Conservation (phyloP, 2,113 vertebrate species). For the Dipodomys stephensi region DNA sequence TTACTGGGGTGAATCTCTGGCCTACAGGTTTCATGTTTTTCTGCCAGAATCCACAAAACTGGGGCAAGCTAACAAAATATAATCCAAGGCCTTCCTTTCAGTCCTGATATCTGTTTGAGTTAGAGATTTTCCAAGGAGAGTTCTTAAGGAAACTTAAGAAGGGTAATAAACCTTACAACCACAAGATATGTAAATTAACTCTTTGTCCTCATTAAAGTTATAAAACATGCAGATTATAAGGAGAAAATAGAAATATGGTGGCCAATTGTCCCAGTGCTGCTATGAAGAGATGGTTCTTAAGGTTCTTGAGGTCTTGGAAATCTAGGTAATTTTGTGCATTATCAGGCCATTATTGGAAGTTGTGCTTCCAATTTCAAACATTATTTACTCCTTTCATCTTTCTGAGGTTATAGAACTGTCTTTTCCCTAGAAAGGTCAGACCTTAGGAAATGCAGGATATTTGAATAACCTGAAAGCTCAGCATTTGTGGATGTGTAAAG, state of each 20-base stretch:
- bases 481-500: not conserved
- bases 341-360: not conserved
- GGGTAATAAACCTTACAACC: not conserved
- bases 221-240: not conserved
- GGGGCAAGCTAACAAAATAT: not conserved
- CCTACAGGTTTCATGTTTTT: not conserved
- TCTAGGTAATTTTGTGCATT: not conserved
- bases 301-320: not conserved
- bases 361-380: conserved; percentile 44
- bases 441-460: not conserved
- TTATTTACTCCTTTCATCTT: not conserved
- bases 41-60: not conserved
- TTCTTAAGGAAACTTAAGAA: not conserved
- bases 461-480: conserved; percentile 36
- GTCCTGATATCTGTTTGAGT: not conserved
- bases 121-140: not conserved
- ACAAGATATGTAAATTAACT: not conserved
- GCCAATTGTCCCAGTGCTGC: not conserved
- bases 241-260: not conserved
- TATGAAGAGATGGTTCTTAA: not conserved
- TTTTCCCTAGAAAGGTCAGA: conserved; percentile 28
- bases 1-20: not conserved
- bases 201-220: not conserved
- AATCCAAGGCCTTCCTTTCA: not conserved
- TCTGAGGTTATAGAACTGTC: not conserved